Base-by-base conservation (phyloP, 2,888 invertebrate genomes). In the Octonoba sinensis region DNA sequence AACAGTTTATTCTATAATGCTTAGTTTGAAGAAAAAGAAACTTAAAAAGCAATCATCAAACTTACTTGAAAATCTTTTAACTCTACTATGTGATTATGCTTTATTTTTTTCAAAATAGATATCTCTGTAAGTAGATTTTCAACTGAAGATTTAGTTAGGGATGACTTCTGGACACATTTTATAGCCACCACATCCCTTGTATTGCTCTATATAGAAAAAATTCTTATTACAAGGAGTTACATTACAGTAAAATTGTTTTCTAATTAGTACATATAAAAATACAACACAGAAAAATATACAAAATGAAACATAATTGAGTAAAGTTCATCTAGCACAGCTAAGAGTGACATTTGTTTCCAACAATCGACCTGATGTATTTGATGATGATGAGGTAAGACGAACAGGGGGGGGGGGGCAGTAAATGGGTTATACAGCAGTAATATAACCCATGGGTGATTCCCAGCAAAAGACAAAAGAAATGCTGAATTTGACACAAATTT, bases 91-190 rank as follows among this genome's bases (percentile, higher is more conserved):
- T 95, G 91, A 1, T 93, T 92, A 88, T 96, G 95, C 22, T 92
- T 92, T 0, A 96, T 89, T 0, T 92, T 91, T 87, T 95, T 95
- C 85, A 96, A 88, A 22, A 96, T 89, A 49, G 92, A 90, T 51
- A 96, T 96, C 90, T 96, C 96, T 0, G 93, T 93, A 64, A 96
- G 91, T 22, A 96, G 90, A 89, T 94, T 94, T 87, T 95, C 94
- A 11, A 93, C 91, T 0, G 95, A 93, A 0, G 92, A 89, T 75
- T 92, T 92, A 0, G 93, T 93, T 57, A 95, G 90, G 6, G 92
- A 91, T 0, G 91, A 91, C 87, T 93, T 94, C 87, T 93, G 91
- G 62, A 96, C 92, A 87, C 94, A 94, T 89, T 96, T 96, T 65
- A 96, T 91, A 0, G 96, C 96, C 66, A 94, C 93, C 62, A 91